Base-by-base conservation (phyloP, 2,797 vertebrate species). In the Kryptolebias ocellatus region DNA sequence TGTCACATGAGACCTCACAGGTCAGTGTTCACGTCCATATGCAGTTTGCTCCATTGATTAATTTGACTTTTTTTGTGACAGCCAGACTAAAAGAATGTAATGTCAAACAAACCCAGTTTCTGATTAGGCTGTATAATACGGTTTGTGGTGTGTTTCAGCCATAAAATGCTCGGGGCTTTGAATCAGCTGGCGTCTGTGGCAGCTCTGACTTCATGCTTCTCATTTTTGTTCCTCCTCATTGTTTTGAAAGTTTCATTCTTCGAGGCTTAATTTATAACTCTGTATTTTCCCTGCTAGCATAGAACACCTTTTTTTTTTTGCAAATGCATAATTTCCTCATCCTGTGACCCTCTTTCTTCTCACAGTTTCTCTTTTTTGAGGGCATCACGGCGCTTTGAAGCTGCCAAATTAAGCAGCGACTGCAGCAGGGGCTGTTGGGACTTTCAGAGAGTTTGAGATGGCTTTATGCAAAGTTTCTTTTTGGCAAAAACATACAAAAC, bases 1-100 rank as follows among this genome's bases (percentile, higher is more conserved):
- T 72, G 81, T 74, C 80, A 77, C 78, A 66, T 83, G 83, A 81
- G 84, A 63, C 61, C 62, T 27, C 1, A 46, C 73, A 20, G 72
- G 72, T 81, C 79, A 60, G 3, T 63, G 58, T 60, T 68, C 50
- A 29, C 54, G 72, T 67, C 64, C 70, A n/a, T 44, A 61, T 73
- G 60, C 18, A 57, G 39, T 42, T 42, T 42, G 11, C 11, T 42
- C 11, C 11, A 3, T 42, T 24, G 20, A 24, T 24, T 42, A 3
- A 42, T 42, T 42, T 2, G 12, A 34, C 9, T 34, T 34, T 7
- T 7, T 42, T 42, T 42, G 39, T 42, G 11, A 14, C 39, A 14
- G 39, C 39, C 39, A 14, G 10, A 42, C 14, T 42, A 12, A 42
- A 42, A 42, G 11, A 6, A 34, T 34, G 34, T 34, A 42, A 42